phyloP scores from a whole-genome alignment of 2,888 invertebrate genomes.

The Caenorhabditis wallacei region DNA sequence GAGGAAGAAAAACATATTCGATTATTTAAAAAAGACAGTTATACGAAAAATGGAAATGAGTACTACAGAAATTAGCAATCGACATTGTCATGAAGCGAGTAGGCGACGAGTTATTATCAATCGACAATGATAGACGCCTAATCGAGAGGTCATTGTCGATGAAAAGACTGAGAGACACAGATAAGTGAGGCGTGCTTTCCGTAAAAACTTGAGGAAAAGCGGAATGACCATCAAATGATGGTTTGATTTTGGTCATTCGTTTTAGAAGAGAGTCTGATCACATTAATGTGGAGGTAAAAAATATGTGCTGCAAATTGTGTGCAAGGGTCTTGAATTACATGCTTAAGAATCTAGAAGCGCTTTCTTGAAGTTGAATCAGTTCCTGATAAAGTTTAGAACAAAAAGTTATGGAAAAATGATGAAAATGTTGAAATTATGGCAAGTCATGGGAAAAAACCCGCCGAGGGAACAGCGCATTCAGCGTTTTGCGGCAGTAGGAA shows the following conservation, averaged over 20 bases:
- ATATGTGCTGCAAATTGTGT: too few species aligned
- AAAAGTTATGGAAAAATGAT: too few species aligned
- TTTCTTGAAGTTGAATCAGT: too few species aligned
- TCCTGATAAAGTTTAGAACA: too few species aligned
- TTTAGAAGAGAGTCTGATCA: neutral
- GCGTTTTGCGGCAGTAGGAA: neutral
- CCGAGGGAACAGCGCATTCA: too few species aligned
- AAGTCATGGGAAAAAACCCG: too few species aligned
- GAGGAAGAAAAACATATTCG: neutral
- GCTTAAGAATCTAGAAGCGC: too few species aligned
- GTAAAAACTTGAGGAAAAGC: slow-evolving; percentile 24
- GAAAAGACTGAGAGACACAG: slow-evolving; percentile 33
- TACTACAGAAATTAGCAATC: slow-evolving; percentile 34
- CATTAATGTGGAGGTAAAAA: neutral
- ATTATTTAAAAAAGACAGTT: neutral
- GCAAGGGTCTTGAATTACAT: too few species aligned
- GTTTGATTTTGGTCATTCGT: slow-evolving; percentile 36
- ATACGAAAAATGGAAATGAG: neutral
- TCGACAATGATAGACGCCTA: slow-evolving; percentile 25
- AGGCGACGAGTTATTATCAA: slow-evolving; percentile 43
- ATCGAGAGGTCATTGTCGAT: slow-evolving; percentile 42
- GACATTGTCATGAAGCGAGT: slow-evolving; percentile 15
- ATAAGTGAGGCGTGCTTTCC: slow-evolving; percentile 35
- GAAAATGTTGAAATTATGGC: too few species aligned
- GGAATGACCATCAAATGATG: slow-evolving; percentile 36